These are phyloP conservation scores for Acanthopleura granulata DNA, from an alignment of 2,888 invertebrate species.

Conservation along the genomic window DNA sequence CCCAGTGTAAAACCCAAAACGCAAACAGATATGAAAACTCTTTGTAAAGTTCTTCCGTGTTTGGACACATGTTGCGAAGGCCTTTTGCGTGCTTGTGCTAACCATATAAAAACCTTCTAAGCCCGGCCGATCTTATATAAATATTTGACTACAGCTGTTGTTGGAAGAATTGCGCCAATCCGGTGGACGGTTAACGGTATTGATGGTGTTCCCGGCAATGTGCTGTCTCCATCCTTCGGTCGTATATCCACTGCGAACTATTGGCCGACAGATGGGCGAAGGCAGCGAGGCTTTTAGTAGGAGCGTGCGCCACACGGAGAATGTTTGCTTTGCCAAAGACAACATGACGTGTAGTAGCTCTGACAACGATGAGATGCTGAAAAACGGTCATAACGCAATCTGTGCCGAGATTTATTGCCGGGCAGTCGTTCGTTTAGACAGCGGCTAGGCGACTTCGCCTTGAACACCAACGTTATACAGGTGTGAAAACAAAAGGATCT, in stretches of 20 bases:
- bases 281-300: background rate
- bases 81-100: background rate
- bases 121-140: background rate
- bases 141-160: background rate
- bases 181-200: background rate
- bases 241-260: background rate
- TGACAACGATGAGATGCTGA: background rate
- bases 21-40: too few species aligned
- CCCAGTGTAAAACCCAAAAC: too few species aligned
- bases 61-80: slow-evolving; percentile 2
- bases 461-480: too few species aligned
- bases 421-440: background rate
- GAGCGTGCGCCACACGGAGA: background rate
- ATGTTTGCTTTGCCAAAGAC: background rate
- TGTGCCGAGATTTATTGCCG: background rate
- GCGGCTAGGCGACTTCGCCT: too few species aligned
- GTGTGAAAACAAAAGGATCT: too few species aligned
- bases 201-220: background rate
- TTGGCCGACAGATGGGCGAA: slow-evolving; percentile 9
- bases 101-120: background rate
- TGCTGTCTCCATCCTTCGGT: background rate
- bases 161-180: background rate
- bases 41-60: too few species aligned
- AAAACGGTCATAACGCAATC: slow-evolving; percentile 5
- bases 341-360: background rate